Evolutionary conservation across 2,797 vertebrate species (phyloP).

Genomic region (Pygocentrus nattereri): DNA sequence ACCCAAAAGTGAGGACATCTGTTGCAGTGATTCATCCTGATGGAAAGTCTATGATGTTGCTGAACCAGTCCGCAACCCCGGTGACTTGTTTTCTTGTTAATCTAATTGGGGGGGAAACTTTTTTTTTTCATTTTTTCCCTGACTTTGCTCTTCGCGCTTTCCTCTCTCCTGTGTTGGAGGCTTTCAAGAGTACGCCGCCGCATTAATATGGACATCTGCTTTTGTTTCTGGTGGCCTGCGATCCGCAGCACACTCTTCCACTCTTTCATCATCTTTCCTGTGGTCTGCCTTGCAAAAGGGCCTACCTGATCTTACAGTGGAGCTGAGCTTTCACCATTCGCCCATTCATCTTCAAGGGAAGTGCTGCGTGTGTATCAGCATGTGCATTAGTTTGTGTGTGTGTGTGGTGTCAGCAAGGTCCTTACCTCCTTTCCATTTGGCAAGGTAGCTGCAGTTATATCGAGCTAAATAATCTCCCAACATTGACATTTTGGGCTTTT

Average conservation of each 20-base stretch:
- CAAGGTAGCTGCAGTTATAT: background rate
- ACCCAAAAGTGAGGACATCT: slow-evolving; percentile 48
- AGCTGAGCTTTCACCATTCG: slow-evolving; percentile 50
- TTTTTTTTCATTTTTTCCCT: slow-evolving; percentile 38
- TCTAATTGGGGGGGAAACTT: slow-evolving; percentile 44
- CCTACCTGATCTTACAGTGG: slow-evolving; percentile 44
- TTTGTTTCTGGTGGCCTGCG: slow-evolving; percentile 71
- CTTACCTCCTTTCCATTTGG: slow-evolving; percentile 19
- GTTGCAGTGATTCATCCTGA: slow-evolving; percentile 49
- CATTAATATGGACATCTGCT: slow-evolving; percentile 80
- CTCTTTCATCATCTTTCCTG: slow-evolving; percentile 58
- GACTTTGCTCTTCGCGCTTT: slow-evolving; percentile 47
- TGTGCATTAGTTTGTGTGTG: slow-evolving; percentile 67
- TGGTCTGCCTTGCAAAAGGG: slow-evolving; percentile 47
- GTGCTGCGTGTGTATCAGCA: slow-evolving; percentile 27
- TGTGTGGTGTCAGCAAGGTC: slow-evolving; percentile 62
- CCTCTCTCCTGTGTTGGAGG: slow-evolving; percentile 66
- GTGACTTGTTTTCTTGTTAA: slow-evolving; percentile 52
- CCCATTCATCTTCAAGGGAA: slow-evolving; percentile 48
- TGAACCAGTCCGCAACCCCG: slow-evolving; percentile 16
- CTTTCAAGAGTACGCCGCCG: slow-evolving; percentile 74
- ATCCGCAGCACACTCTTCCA: slow-evolving; percentile 53
- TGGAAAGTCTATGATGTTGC: slow-evolving; percentile 47
- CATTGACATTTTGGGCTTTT: background rate
- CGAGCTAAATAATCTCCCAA: slow-evolving; percentile 2